Evolutionary conservation across 2,888 invertebrate species (phyloP).

Genomic region (Eumerus sabulonum): DNA sequence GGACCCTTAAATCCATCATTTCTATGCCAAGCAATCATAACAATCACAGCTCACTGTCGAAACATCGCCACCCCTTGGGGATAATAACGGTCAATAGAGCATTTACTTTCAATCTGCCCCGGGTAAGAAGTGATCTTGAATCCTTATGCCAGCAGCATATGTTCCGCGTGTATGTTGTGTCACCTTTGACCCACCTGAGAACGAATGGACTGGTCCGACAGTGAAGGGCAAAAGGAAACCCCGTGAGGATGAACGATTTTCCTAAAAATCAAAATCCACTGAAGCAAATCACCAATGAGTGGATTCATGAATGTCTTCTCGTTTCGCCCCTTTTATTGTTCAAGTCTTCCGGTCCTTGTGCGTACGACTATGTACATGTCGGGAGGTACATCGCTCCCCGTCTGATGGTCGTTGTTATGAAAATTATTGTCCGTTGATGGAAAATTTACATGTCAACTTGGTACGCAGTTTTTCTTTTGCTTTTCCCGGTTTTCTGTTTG

Average conservation of each 20-base stretch:
- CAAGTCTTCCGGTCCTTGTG: background rate
- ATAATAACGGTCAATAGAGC: constrained; percentile 68
- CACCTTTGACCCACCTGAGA: constrained; percentile 63
- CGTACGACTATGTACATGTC: too few species aligned
- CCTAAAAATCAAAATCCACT: constrained; percentile 60
- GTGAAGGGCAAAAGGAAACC: constrained; percentile 18
- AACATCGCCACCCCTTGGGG: constrained; percentile 38
- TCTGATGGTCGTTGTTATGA: constrained; percentile 54
- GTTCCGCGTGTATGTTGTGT: constrained; percentile 32
- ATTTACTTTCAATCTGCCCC: constrained; percentile 34
- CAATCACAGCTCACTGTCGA: constrained; percentile 56
- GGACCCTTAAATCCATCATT: constrained; percentile 58
- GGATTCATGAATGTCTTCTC: constrained; percentile 32
- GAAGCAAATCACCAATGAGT: constrained; percentile 60
- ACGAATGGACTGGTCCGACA: too few species aligned
- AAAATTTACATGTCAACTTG: constrained; percentile 64
- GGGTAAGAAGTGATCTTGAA: constrained; percentile 18
- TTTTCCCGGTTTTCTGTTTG: constrained; percentile 41
- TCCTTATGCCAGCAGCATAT: constrained; percentile 53
- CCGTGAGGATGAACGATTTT: constrained; percentile 13
- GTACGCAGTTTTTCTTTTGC: background rate
- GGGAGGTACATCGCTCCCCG: too few species aligned
- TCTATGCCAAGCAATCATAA: constrained; percentile 60
- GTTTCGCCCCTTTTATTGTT: constrained; percentile 45
- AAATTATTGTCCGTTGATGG: constrained; percentile 65